Percentiles rank a stretch among this genome's conserved stretches.
Conservation (phyloP, 92 coral and sea anemone genomes). For the Heliopora coerulea region DNA sequence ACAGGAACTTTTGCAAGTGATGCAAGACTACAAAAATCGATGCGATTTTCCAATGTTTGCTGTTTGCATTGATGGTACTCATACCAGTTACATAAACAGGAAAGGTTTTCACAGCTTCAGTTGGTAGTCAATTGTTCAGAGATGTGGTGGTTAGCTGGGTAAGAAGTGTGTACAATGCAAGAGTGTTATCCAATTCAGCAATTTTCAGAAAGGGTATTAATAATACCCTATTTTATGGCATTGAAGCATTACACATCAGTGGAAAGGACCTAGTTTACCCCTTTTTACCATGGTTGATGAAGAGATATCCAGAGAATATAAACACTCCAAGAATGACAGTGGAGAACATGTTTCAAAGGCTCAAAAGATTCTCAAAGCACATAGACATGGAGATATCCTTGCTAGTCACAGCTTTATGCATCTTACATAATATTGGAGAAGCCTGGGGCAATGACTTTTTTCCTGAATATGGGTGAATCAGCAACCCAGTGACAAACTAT, state of each 20-base stretch:
- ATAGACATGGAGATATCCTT: neutral
- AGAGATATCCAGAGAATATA: conserved; percentile 45
- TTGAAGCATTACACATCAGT: conserved; percentile 11
- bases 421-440: conserved; percentile 43
- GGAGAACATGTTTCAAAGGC: conserved; percentile 45
- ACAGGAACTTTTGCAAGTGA: neutral
- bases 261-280: conserved; percentile 51
- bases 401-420: conserved; percentile 33
- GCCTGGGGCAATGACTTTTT: conserved; percentile 29
- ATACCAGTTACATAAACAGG: conserved; percentile 43
- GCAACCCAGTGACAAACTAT: neutral
- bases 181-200: conserved; percentile 52
- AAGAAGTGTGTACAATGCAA: conserved; percentile 63
- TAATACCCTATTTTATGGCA: conserved; percentile 38
- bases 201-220: conserved; percentile 43
- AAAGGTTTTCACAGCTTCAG: conserved; percentile 53
- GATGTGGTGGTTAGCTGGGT: conserved; percentile 31
- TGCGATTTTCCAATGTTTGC: conserved; percentile 52
- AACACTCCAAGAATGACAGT: conserved; percentile 54
- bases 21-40: neutral
- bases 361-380: too few relatives aligned
- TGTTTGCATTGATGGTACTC: conserved; percentile 48
- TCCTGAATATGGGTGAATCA: conserved; percentile 37
- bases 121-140: conserved; percentile 37
- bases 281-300: conserved; percentile 58